Evolutionary conservation across 2,113 vertebrate species (phyloP).

Genomic region (Chionodraco myersi): DNA sequence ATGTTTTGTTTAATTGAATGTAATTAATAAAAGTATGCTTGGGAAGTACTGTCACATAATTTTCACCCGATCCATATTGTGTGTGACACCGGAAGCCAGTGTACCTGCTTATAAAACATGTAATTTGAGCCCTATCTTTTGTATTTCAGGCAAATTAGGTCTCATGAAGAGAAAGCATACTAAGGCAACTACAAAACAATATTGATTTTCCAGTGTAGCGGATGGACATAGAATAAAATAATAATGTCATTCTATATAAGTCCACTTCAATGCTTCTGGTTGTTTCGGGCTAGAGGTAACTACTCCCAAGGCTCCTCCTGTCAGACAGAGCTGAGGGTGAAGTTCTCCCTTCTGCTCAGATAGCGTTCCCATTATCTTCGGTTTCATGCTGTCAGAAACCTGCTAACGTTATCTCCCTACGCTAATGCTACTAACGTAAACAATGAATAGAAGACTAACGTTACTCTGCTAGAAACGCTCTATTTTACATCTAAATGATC

Average conservation of each 20-base stretch:
- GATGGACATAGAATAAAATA: neutral
- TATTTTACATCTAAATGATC: neutral
- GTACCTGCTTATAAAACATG: accelerated
- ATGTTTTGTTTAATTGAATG: too few species aligned
- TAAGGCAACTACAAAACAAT: neutral
- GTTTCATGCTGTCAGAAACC: constrained; percentile 56
- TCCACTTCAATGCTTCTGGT: neutral
- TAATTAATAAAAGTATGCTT: too few species aligned
- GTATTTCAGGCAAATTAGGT: constrained; percentile 32
- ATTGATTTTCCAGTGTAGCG: accelerated
- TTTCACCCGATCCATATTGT: constrained; percentile 14
- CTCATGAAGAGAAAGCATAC: neutral
- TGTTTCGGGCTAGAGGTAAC: neutral
- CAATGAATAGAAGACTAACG: neutral
- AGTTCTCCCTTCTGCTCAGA: accelerated
- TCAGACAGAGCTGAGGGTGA: neutral
- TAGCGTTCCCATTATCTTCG: constrained; percentile 56
- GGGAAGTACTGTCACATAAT: neutral
- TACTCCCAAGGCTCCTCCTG: neutral
- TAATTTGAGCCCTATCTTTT: accelerated
- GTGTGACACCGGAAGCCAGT: constrained; percentile 54
- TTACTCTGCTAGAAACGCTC: neutral
- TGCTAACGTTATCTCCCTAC: neutral
- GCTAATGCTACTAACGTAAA: neutral
- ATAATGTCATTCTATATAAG: too few species aligned